Evolutionary conservation across 2,888 invertebrate species (phyloP), one percentile per base, ranked within the genome.

Genomic region (Trichogramma dendrolimi): DNA sequence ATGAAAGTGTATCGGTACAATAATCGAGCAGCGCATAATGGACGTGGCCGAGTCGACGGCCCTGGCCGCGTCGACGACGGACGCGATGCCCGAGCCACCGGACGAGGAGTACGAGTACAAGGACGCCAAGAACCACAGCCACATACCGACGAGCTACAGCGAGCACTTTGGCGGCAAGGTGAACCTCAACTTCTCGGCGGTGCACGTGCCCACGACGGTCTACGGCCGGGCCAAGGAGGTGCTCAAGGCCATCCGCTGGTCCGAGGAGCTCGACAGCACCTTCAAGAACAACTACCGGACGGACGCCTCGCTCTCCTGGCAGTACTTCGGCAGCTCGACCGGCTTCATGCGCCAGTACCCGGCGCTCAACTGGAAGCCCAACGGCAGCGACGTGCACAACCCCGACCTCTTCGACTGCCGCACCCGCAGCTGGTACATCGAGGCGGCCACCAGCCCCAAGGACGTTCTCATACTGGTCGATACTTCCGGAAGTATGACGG

Each of bases 331-430:
- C 67, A 96, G 96, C 79, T 90, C 96, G 44, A 91, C 93, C 14
- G 99, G 99, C 48, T 97, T 98, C 79, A 94, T 99, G 87, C 85
- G 98, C 71, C 94, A 96, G 78, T 99, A 91, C 82, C 99, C 99
- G 83, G 92, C 92, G 52, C 87, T 90, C 81, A 87, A 87, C 73
- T 92, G 92, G 92, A 83, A 84, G 68, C 86, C 87, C 70, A 87
- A 89, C 72, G 88, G 89, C 55, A 66, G 63, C 54, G 69, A 70
- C 46, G 62, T 68, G 7, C 69, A 70, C 44, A 66, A 68, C 27
- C 90, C 92, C 47, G 98, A 99, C 80, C 86, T 97, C 66, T 98
- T 93, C 80, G 98, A 99, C 80, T 96, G 95, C 76, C 87, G 97
- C 46, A 90, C 94, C 50, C 86, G 96, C 71, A 91, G 91, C 58